A percentile compares a stretch with the other conserved stretches of the same genome.
phyloP scores from a whole-genome alignment of 2,113 vertebrate genomes.

The Raphicerus campestris region DNA sequence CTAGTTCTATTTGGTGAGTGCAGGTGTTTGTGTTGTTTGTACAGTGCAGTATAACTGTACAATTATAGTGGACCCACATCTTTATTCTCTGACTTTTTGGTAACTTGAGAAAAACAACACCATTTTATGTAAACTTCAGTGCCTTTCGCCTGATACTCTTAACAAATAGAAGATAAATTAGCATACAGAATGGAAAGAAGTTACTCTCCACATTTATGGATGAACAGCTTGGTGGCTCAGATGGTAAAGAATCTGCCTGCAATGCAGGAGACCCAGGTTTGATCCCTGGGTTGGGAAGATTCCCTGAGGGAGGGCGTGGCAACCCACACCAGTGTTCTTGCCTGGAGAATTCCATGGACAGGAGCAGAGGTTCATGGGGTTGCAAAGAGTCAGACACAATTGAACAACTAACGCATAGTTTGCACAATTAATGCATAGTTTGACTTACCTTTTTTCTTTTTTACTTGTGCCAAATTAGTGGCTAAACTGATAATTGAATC shows the following conservation, averaged over 20 bases:
- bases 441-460: not conserved
- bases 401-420: not conserved
- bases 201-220: not conserved
- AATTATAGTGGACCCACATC: not conserved
- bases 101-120: not conserved
- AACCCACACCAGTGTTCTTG: not conserved
- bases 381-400: not conserved
- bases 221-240: not conserved
- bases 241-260: not conserved
- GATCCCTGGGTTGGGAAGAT: not conserved
- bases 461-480: not conserved
- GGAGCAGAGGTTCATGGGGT: not conserved
- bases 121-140: not conserved
- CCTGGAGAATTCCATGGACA: not conserved
- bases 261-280: not conserved
- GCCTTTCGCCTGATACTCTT: not conserved
- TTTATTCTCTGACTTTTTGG: slow-evolving; percentile 24
- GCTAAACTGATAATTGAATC: not conserved
- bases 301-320: not conserved
- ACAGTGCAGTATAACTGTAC: not conserved
- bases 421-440: not conserved
- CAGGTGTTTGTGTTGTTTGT: not conserved
- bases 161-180: not conserved
- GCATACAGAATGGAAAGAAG: not conserved
- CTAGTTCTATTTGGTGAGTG: not conserved